Base-by-base conservation (phyloP, 2,797 vertebrate genomes). In the Alosa sapidissima region DNA sequence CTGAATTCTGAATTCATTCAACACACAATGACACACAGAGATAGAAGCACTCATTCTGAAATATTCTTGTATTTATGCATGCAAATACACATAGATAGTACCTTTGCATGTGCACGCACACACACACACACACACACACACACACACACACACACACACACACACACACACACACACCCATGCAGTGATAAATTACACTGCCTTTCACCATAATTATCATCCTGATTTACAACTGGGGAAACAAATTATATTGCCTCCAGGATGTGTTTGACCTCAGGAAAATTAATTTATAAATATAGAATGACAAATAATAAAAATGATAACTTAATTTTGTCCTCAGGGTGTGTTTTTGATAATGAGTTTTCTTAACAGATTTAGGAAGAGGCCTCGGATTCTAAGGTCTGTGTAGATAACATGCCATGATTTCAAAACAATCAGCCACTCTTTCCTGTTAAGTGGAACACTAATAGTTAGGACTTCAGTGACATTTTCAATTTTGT, bases 321-420 rank as follows among this genome's bases (percentile, higher is more conserved):
- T 85, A 87, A 81, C 87, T 89, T 86, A 85, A 14, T 82, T 89
- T 51, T 89, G 85, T 91, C 92, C 89, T 91, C 86, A 0, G 92
- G 90, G 89, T 87, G 85, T 82, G 60, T 89, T 89, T 85, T 88
- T 89, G 82, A 87, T 92, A 93, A 92, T 91, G 91, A 91, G 89
- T 91, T 92, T 93, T 92, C 88, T 89, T 84, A 91, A 89, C 88
- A 90, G 85, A 90, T 88, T 86, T 89, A 81, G 75, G 55, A 54
- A 86, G 81, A 21, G 48, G 85, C 88, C 48, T 47, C 4, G 58
- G n/a, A 65, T 49, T 81, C 36, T 55, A 16, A 81, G 21, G 58
- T 81, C 78, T 84, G 72, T 47, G 72, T n/a, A 47, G 72, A 78
- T 78, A 47, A 47, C 72, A 78, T 78, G 72, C 36, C 72, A 45